phyloP scores from a whole-genome alignment of 1,140 invertebrate species.

The Orchesella cincta region DNA sequence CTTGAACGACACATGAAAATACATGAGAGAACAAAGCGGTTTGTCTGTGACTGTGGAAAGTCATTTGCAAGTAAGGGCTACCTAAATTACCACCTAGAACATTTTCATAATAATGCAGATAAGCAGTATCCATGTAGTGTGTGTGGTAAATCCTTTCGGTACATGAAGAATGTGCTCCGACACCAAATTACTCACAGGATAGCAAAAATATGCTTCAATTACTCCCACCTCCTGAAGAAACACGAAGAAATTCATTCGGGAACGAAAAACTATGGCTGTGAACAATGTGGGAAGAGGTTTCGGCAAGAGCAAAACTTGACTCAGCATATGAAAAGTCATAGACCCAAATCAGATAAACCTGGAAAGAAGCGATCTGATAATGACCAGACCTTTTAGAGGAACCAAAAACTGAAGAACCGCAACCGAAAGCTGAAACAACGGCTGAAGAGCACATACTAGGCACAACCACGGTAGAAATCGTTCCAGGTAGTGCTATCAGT shows the following conservation, averaged over 20 bases:
- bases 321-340: conserved; percentile 11
- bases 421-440: background rate
- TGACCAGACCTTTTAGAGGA: background rate
- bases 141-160: background rate
- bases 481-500: too few species aligned
- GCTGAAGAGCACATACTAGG: background rate
- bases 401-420: background rate
- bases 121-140: background rate
- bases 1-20: background rate
- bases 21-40: background rate
- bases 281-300: conserved; percentile 1
- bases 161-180: background rate
- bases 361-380: background rate
- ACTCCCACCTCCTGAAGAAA: conserved; percentile 8
- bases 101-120: background rate
- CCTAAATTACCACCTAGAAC: background rate
- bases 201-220: background rate
- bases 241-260: conserved; percentile 9
- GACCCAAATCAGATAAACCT: background rate
- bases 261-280: conserved; percentile 1
- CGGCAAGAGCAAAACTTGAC: background rate
- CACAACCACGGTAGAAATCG: background rate
- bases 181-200: background rate
- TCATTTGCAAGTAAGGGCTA: background rate
- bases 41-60: background rate